These are phyloP conservation scores for Cheirogaleus medius DNA, from an alignment of 2,113 vertebrate species.

Conservation along the genomic window DNA sequence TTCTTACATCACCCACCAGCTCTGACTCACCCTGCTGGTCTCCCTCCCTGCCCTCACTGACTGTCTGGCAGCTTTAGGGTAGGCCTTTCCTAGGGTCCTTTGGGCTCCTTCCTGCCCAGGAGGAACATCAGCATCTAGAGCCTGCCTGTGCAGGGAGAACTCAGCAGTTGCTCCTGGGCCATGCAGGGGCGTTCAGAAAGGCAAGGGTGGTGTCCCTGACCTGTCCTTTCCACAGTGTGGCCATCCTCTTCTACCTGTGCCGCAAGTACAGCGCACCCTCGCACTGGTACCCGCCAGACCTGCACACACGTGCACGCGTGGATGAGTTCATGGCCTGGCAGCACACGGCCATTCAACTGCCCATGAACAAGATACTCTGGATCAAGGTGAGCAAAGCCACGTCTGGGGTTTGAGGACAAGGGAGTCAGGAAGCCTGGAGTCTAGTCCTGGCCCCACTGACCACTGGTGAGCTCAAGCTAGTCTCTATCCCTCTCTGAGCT, in stretches of 20 bases:
- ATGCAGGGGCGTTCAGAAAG: rapidly evolving
- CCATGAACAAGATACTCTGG: constrained; percentile 86
- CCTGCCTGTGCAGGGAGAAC: neutral
- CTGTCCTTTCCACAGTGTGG: constrained; percentile 70
- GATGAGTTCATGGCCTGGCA: constrained; percentile 92
- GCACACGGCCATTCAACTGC: constrained; percentile 82
- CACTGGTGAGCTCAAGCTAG: neutral
- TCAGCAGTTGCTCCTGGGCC: neutral
- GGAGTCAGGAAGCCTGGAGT: neutral
- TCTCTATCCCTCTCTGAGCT: neutral
- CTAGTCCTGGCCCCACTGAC: neutral
- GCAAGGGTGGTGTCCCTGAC: neutral
- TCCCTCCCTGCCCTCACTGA: neutral
- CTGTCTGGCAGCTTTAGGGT: neutral
- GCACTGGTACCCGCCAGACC: constrained; percentile 90
- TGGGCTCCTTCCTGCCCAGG: neutral
- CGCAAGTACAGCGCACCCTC: constrained; percentile 82
- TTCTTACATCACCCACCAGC: neutral
- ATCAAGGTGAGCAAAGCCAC: constrained; percentile 77
- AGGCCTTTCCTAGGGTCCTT: neutral
- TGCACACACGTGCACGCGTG: constrained; percentile 84
- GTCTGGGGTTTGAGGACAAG: neutral
- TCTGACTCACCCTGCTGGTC: neutral
- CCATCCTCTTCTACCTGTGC: constrained; percentile 85
- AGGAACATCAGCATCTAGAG: neutral